Conservation (phyloP, 2,113 vertebrate genomes). For the Todiramphus saurophagus region DNA sequence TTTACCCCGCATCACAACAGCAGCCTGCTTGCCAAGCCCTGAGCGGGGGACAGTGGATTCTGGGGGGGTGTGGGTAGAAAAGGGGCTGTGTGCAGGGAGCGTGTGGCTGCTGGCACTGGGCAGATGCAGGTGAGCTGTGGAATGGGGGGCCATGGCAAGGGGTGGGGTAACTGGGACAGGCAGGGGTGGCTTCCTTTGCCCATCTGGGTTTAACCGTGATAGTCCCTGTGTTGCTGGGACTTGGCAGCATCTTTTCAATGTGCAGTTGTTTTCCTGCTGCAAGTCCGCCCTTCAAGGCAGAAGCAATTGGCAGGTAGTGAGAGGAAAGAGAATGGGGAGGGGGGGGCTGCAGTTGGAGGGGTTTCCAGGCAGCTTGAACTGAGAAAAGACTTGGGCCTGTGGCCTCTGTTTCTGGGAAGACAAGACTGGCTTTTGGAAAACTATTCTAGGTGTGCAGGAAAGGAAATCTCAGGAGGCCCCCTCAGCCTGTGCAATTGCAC, state of each 20-base stretch:
- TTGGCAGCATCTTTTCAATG: background rate
- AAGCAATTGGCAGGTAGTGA: background rate
- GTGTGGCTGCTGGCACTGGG: background rate
- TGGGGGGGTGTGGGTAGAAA: background rate
- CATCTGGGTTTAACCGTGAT: accelerated
- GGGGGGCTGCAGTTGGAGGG: background rate
- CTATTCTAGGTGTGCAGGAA: background rate
- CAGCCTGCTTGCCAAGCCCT: accelerated
- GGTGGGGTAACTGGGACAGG: background rate
- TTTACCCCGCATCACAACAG: background rate
- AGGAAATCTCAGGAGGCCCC: background rate
- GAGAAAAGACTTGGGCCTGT: background rate
- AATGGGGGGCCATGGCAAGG: background rate
- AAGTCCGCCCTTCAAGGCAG: accelerated
- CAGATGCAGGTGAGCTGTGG: background rate
- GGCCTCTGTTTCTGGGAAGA: background rate
- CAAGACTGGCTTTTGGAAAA: background rate
- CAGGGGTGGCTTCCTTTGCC: background rate
- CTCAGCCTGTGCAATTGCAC: background rate
- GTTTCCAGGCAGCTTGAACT: background rate
- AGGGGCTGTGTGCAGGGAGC: accelerated
- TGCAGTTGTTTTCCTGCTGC: background rate
- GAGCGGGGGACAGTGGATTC: accelerated
- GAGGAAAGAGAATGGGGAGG: background rate
- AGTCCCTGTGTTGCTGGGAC: background rate